These are phyloP conservation scores for Zygaena filipendulae DNA, from an alignment of 2,888 invertebrate genomes.

Conservation along the genomic window DNA sequence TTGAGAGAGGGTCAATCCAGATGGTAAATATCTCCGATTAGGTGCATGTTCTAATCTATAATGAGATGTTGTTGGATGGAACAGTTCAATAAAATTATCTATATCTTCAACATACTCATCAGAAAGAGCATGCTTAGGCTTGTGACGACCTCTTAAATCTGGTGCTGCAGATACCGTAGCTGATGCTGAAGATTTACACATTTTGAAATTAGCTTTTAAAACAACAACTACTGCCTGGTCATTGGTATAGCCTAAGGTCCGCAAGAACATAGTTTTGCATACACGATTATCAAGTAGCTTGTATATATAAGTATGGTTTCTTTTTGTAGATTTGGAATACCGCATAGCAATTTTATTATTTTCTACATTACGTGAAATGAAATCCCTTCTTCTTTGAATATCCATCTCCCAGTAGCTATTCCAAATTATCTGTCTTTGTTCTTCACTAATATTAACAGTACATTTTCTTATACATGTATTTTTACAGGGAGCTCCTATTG, in stretches of 20 bases:
- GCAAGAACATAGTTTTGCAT: slow-evolving; percentile 1
- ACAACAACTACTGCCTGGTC: slow-evolving; percentile 2
- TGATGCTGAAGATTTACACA: not conserved
- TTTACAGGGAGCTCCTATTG: slow-evolving; percentile 3
- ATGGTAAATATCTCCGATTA: slow-evolving; percentile 3
- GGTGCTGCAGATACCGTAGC: slow-evolving; percentile 1
- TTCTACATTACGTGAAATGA: slow-evolving; percentile 2
- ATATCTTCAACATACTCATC: too few relatives aligned
- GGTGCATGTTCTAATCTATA: slow-evolving; percentile 3
- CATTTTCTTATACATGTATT: slow-evolving; percentile 1
- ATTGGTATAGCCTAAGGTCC: slow-evolving; percentile 1
- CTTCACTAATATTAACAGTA: slow-evolving; percentile 2
- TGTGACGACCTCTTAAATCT: slow-evolving; percentile 2
- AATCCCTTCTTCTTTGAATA: slow-evolving; percentile 2
- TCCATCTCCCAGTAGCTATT: too few relatives aligned
- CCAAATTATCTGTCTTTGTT: too few relatives aligned
- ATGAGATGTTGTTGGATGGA: slow-evolving; percentile 2
- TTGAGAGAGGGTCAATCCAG: slow-evolving; percentile 2
- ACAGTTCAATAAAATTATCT: slow-evolving; percentile 1
- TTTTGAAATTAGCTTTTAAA: slow-evolving; percentile 2
- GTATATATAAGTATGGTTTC: slow-evolving; percentile 2
- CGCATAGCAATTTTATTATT: slow-evolving; percentile 1
- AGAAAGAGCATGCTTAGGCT: too few relatives aligned
- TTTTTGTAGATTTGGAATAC: slow-evolving; percentile 1
- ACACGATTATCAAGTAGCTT: slow-evolving; percentile 1